Percentiles rank a stretch among this genome's conserved stretches.
Conservation (phyloP, 2,888 invertebrate species). For the Stomorhina lunata region DNA sequence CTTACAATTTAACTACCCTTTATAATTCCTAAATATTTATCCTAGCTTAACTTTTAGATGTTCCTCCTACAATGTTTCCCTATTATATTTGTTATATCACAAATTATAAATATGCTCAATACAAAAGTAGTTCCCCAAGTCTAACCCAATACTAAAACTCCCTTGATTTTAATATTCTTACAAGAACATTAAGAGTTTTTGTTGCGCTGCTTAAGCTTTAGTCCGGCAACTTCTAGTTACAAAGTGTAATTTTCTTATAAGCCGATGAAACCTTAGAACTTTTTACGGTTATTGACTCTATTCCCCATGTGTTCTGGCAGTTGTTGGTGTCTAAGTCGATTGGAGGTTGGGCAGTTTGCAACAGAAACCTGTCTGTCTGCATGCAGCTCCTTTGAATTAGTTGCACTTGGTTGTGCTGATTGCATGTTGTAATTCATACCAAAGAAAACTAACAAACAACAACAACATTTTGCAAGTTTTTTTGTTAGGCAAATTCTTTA, state of each 20-base stretch:
- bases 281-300: constrained; percentile 57
- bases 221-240: background rate
- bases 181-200: background rate
- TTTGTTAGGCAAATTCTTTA: background rate
- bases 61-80: too few species aligned
- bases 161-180: background rate
- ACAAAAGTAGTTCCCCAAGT: too few species aligned
- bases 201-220: background rate
- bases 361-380: constrained; percentile 35
- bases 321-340: constrained; percentile 4
- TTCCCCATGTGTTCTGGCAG: background rate
- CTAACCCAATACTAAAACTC: too few species aligned
- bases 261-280: constrained; percentile 53
- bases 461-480: constrained; percentile 3
- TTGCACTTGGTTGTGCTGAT: constrained; percentile 13
- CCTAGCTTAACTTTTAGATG: too few species aligned
- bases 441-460: background rate
- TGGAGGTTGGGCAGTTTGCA: constrained; percentile 29
- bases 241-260: constrained; percentile 12
- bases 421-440: background rate
- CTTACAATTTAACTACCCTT: too few species aligned
- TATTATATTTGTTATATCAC: too few species aligned
- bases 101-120: too few species aligned
- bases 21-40: too few species aligned
- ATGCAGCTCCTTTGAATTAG: background rate